A percentile compares a stretch with the other conserved stretches of the same genome.
These are phyloP conservation scores for Cydia amplana DNA, from an alignment of 1,140 invertebrate species.

Conservation along the genomic window DNA sequence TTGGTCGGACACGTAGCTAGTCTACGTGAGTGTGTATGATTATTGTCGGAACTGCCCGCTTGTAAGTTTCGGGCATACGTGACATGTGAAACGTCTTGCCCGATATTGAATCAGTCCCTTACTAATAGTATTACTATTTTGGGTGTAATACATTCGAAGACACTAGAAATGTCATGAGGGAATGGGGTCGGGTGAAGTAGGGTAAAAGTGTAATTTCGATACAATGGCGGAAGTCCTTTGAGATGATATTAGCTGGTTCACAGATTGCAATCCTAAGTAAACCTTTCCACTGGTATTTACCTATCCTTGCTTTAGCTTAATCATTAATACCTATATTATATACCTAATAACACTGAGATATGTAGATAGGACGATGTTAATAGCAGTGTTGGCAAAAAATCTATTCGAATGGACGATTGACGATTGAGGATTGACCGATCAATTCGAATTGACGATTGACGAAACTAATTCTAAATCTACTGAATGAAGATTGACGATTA, in stretches of 20 bases:
- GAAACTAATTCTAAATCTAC: no score
- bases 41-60: neutral
- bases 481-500: no score
- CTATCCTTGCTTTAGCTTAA: neutral
- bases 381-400: no score
- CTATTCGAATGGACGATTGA: no score
- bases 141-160: neutral
- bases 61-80: constrained; percentile 25
- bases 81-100: constrained; percentile 8
- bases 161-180: neutral
- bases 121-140: constrained; percentile 12
- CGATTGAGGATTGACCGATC: no score
- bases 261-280: constrained; percentile 10
- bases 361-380: neutral
- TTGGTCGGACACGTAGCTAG: constrained; percentile 8
- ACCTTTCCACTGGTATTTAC: neutral
- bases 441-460: no score
- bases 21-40: constrained; percentile 23
- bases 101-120: constrained; percentile 23
- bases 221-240: neutral
- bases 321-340: no score
- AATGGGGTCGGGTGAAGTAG: neutral
- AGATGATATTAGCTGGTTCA: neutral
- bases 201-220: neutral
- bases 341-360: neutral